Percentiles rank a stretch among this genome's conserved stretches.
Conservation (phyloP, 2,113 vertebrate species). For the Ptilonorhynchus violaceus region DNA sequence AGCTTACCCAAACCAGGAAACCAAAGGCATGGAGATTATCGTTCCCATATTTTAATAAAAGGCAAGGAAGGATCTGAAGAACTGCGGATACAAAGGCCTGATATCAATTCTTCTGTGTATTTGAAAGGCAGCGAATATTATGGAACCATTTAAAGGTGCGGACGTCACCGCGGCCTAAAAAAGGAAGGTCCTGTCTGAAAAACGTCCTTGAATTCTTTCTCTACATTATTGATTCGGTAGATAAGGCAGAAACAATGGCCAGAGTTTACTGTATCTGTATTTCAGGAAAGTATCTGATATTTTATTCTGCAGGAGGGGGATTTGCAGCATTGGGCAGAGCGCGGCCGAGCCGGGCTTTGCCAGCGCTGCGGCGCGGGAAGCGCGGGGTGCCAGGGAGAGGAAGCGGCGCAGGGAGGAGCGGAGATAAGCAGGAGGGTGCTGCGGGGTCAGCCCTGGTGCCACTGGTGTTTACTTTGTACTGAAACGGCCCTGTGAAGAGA, state of each 20-base stretch:
- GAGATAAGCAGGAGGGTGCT: neutral
- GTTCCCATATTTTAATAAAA: conserved; percentile 24
- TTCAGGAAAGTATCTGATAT: conserved; percentile 19
- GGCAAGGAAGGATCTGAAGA: conserved; percentile 20
- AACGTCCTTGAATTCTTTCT: conserved; percentile 55
- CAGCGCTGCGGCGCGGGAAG: neutral
- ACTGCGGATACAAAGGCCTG: neutral
- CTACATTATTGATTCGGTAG: conserved; percentile 8
- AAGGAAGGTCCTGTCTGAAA: conserved; percentile 55
- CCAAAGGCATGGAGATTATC: conserved; percentile 1
- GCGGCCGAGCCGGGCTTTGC: neutral
- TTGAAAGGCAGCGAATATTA: neutral
- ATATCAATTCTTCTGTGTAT: neutral
- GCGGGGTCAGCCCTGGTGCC: neutral
- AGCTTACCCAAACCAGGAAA: neutral
- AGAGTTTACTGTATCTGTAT: neutral
- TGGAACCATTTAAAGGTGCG: neutral
- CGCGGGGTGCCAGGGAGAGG: neutral
- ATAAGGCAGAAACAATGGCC: conserved; percentile 55
- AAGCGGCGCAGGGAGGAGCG: neutral
- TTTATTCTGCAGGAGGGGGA: neutral
- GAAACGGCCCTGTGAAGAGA: neutral
- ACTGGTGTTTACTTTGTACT: neutral
- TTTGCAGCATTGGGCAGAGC: neutral
- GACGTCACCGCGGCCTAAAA: conserved; percentile 30